A percentile compares a stretch with the other conserved stretches of the same genome.
Evolutionary conservation across 2,888 invertebrate genomes (phyloP).

Genomic region (Cryptosula pallasiana): DNA sequence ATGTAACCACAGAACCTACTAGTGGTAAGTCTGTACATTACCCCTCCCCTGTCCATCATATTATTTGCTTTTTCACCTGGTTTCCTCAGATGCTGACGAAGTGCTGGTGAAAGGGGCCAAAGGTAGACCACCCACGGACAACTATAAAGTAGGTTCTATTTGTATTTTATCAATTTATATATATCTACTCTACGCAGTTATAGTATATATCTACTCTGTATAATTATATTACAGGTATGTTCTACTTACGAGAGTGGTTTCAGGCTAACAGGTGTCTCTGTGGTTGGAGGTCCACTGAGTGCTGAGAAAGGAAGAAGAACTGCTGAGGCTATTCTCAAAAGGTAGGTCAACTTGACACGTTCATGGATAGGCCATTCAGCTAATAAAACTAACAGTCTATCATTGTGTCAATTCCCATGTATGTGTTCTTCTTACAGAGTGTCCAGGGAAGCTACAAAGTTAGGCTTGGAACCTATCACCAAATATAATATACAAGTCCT

Average conservation of each 20-base stretch:
- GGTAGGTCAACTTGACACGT: no score
- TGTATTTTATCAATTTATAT: no score
- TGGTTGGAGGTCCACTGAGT: slow-evolving; percentile 53
- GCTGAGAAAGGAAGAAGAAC: slow-evolving; percentile 54
- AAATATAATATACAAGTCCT: slow-evolving; percentile 52
- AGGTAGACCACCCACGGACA: slow-evolving; percentile 52
- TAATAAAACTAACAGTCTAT: no score
- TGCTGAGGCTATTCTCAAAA: slow-evolving; percentile 53
- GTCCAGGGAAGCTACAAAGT: slow-evolving; percentile 38
- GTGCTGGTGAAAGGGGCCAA: slow-evolving; percentile 54
- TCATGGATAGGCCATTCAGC: no score
- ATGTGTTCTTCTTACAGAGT: no score
- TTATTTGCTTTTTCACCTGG: no score
- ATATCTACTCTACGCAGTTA: no score
- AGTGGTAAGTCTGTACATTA: slow-evolving; percentile 29
- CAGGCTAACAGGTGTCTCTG: slow-evolving; percentile 53
- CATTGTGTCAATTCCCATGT: no score
- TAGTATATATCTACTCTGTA: no score
- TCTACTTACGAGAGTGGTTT: slow-evolving; percentile 56
- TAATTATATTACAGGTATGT: slow-evolving; percentile 52
- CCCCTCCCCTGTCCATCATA: no score
- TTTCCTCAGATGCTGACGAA: slow-evolving; percentile 30
- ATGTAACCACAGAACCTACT: slow-evolving; percentile 45
- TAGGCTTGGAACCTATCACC: slow-evolving; percentile 52
- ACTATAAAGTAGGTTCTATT: slow-evolving; percentile 55